These are phyloP conservation scores for Monoplex corrugatus DNA, from an alignment of 2,888 invertebrate genomes.

Conservation along the genomic window DNA sequence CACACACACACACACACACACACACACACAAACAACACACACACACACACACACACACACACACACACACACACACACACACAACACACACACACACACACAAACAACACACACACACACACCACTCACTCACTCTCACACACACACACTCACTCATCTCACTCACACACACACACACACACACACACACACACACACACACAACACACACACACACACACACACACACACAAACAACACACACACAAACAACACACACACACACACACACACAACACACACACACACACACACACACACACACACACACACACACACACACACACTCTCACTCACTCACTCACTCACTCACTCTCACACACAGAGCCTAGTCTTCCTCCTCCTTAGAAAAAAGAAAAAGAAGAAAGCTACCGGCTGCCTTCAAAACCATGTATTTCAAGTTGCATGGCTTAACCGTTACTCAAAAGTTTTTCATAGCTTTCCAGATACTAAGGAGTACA, in stretches of 20 bases:
- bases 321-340: neutral
- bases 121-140: neutral
- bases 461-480: no score
- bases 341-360: neutral
- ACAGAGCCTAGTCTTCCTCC: no score
- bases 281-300: neutral
- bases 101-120: conserved; percentile 23
- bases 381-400: no score
- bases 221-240: conserved; percentile 4
- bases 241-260: conserved; percentile 1
- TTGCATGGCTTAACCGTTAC: no score
- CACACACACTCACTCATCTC: neutral
- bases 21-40: neutral
- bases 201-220: neutral
- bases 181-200: neutral
- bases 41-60: conserved; percentile 7
- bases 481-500: no score
- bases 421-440: no score
- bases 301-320: neutral
- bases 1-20: neutral
- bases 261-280: neutral
- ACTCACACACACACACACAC: neutral
- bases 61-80: neutral
- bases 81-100: neutral
- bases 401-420: no score